A percentile compares a stretch with the other conserved stretches of the same genome.
phyloP scores from a whole-genome alignment of 1,140 invertebrate species.

The Rhyacophila brunnea region DNA sequence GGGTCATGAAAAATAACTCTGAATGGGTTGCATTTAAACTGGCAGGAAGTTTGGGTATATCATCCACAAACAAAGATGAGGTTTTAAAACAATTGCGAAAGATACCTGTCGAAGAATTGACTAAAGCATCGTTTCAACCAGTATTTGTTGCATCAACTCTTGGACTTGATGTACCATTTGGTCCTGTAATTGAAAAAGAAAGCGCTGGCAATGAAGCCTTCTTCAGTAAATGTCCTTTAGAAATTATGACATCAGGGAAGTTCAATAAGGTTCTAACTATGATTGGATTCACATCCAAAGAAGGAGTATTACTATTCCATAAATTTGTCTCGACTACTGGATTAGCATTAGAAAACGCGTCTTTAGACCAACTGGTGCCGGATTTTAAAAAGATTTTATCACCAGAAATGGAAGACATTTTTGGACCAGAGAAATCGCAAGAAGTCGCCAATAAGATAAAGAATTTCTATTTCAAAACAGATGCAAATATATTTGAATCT shows the following conservation, averaged over 20 bases:
- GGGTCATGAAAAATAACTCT: conserved; percentile 39
- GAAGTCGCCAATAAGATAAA: conserved; percentile 46
- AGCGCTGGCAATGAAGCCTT: conserved; percentile 42
- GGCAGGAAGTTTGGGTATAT: conserved; percentile 46
- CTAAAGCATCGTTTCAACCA: conserved; percentile 36
- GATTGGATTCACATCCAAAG: conserved; percentile 59
- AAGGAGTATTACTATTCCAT: conserved; percentile 53
- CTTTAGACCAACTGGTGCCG: conserved; percentile 33
- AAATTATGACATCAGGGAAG: conserved; percentile 42
- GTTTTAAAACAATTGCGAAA: conserved; percentile 50
- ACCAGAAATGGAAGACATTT: conserved; percentile 36
- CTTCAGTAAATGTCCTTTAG: conserved; percentile 42
- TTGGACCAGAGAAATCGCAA: conserved; percentile 38
- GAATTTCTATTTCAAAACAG: conserved; percentile 44
- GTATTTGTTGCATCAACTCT: conserved; percentile 38
- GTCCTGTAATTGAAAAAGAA: conserved; percentile 48
- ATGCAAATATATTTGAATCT: not conserved
- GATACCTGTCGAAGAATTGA: conserved; percentile 43
- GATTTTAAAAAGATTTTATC: conserved; percentile 44
- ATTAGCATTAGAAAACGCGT: conserved; percentile 7
- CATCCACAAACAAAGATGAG: conserved; percentile 44
- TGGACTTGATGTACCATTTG: conserved; percentile 42
- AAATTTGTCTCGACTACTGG: conserved; percentile 38
- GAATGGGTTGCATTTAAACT: conserved; percentile 43
- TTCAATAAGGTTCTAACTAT: conserved; percentile 59